Evolutionary conservation across 2,797 vertebrate genomes (phyloP).

Genomic region (Pelochelys cantorii): DNA sequence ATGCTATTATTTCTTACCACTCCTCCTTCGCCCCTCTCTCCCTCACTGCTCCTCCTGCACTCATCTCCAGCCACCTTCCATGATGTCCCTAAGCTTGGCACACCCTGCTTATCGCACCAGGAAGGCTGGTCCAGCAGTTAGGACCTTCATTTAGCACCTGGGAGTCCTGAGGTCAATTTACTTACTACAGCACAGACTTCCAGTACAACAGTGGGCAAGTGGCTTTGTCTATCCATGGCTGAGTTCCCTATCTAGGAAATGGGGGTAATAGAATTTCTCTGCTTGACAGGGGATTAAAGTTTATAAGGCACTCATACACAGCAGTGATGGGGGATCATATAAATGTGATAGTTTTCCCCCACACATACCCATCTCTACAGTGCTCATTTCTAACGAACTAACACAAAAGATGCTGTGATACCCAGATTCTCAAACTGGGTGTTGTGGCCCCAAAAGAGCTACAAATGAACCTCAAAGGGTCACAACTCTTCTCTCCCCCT

Average conservation of each 20-base stretch:
- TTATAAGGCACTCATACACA: neutral
- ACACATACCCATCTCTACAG: neutral
- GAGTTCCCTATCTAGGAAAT: neutral
- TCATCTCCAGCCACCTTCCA: neutral
- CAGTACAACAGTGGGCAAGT: neutral
- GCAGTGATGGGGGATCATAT: neutral
- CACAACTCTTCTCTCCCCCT: neutral
- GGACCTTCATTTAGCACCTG: neutral
- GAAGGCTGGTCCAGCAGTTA: neutral
- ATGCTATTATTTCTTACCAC: neutral
- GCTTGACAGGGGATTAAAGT: neutral
- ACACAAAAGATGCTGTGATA: fast-evolving
- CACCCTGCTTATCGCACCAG: neutral
- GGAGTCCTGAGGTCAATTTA: neutral
- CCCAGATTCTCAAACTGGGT: neutral
- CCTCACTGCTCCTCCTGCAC: neutral
- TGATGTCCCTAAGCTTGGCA: neutral
- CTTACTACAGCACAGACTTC: neutral
- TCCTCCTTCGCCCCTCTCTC: neutral
- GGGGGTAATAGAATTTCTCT: neutral
- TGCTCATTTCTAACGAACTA: neutral
- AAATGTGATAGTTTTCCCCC: neutral
- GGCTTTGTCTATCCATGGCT: neutral
- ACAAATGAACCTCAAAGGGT: neutral
- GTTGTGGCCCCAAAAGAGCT: neutral